phyloP scores from a whole-genome alignment of 2,888 invertebrate species.

The Rhagonycha lutea region DNA sequence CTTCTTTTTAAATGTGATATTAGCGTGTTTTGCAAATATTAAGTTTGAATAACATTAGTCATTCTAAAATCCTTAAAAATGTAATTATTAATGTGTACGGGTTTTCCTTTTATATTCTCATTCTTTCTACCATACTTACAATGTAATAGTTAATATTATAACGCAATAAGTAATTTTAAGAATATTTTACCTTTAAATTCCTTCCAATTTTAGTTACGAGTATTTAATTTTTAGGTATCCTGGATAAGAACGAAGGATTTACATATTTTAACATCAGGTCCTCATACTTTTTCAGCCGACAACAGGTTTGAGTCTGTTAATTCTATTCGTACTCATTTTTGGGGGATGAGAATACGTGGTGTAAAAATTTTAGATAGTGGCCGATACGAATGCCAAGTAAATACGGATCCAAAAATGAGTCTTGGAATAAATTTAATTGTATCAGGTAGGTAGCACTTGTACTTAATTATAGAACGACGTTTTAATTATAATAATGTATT shows the following conservation, averaged over 20 bases:
- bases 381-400: conserved; percentile 75
- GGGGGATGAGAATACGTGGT: conserved; percentile 65
- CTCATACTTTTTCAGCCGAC: conserved; percentile 70
- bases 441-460: conserved; percentile 62
- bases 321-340: conserved; percentile 58
- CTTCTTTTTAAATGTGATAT: not conserved
- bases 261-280: conserved; percentile 70
- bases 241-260: conserved; percentile 74
- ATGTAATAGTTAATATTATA: not conserved
- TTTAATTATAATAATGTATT: not conserved
- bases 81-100: not conserved
- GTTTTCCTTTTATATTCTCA: not conserved
- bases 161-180: not conserved
- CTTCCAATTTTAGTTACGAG: not conserved
- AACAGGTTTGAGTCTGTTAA: conserved; percentile 64
- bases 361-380: conserved; percentile 66
- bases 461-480: not conserved
- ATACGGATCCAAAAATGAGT: conserved; percentile 76
- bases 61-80: not conserved
- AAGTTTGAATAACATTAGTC: not conserved
- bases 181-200: not conserved
- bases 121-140: not conserved
- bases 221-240: conserved; percentile 63
- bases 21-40: not conserved
- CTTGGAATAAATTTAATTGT: conserved; percentile 67